Evolutionary conservation across 2,888 invertebrate genomes (phyloP).

Genomic region (Melieria picta): DNA sequence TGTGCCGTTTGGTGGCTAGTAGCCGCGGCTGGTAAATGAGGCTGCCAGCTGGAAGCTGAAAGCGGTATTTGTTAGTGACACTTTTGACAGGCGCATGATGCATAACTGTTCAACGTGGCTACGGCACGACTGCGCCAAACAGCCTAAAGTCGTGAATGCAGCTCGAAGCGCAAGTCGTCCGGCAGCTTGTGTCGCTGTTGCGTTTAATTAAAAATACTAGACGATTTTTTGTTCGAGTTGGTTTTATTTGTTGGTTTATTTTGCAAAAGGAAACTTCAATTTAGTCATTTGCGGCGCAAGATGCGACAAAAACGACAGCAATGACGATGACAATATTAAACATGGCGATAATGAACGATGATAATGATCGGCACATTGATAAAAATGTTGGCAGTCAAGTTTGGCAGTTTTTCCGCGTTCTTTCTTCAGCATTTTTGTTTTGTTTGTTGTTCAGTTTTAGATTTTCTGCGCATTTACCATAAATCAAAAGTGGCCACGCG

Average conservation of each 20-base stretch:
- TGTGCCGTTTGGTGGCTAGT: too few species aligned
- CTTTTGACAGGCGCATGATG: constrained; percentile 32
- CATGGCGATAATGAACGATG: too few species aligned
- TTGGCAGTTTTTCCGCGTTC: constrained; percentile 5
- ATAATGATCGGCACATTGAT: too few species aligned
- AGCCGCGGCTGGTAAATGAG: too few species aligned
- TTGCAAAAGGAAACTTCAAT: constrained; percentile 15
- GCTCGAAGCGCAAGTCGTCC: background rate
- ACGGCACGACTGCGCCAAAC: background rate
- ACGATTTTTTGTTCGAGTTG: constrained; percentile 3
- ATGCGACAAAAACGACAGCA: too few species aligned
- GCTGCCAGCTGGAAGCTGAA: too few species aligned
- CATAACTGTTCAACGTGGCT: constrained; percentile 25
- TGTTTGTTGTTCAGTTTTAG: too few species aligned
- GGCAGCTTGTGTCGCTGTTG: constrained; percentile 26
- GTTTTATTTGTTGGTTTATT: too few species aligned
- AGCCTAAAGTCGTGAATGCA: background rate
- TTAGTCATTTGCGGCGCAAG: constrained; percentile 8
- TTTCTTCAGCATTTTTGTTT: too few species aligned
- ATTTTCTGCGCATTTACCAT: background rate
- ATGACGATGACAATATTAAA: too few species aligned
- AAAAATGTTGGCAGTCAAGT: background rate
- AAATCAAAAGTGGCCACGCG: constrained; percentile 24
- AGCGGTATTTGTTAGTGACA: constrained; percentile 13
- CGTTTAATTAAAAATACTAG: constrained; percentile 25